Base-by-base conservation (phyloP, 2,113 vertebrate species). In the Atractosteus spatula region DNA sequence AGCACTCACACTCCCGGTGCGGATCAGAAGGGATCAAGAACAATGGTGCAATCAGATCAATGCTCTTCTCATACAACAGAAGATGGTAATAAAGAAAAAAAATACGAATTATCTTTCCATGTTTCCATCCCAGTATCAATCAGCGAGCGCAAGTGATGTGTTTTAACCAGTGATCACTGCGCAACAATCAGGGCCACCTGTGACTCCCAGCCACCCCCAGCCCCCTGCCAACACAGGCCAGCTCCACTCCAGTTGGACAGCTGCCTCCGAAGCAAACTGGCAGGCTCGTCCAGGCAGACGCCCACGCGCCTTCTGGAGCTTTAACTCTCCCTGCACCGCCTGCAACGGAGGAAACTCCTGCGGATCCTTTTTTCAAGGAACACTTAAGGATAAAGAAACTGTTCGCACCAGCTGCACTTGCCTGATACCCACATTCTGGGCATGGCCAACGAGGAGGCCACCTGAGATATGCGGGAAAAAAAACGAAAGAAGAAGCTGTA, bases 281-380 rank as follows among this genome's bases (percentile, higher is more conserved):
- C 57, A n/a, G 7, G 57, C 57, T n/a, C 54, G 29, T 43, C 44
- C 70, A 64, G 70, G 14, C 14, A 54, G 41, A 45, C 70, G 17
- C 61, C 70, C 70, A 64, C 61, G 64, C 45, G 55, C 47, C 59
- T 65, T 41, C 62, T 64, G 62, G 44, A 71, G 70, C 47, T 17
- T 41, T 71, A 59, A 71, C 14, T 59, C 29, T 71, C 16, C 14
- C 47, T 29, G 17, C 68, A 55, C 12, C 16, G 16, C 3, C 17
- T 29, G 11, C 10, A 7, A 51, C 1, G 5, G 47, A 51, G 47
- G 47, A 51, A 10, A 51, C 10, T 51, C 10, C 47, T 51, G 47
- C 10, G 47, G 47, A 5, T 51, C 5, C 47, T 51, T 5, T 51
- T 29, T 5, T 51, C 47, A 51, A 51, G 10, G 5, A 51, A 10